Percentiles rank a stretch among this genome's conserved stretches.
Conservation (phyloP, 2,113 vertebrate genomes). For the Nyctereutes procyonoides region DNA sequence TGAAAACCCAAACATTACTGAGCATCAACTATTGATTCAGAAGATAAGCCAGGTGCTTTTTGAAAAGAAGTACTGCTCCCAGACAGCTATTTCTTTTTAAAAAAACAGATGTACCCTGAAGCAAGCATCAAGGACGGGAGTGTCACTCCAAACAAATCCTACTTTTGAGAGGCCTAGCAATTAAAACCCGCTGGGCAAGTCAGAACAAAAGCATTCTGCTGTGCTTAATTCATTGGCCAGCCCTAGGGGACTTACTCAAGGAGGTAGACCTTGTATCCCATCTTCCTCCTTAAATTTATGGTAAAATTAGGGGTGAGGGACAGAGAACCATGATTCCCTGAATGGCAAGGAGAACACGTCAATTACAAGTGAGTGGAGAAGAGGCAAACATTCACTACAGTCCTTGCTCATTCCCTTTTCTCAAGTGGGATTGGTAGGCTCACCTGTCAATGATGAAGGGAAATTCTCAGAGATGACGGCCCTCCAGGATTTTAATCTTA, state of each 20-base stretch:
- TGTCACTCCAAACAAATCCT: not conserved
- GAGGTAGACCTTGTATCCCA: not conserved
- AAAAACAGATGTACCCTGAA: not conserved
- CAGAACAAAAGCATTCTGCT: not conserved
- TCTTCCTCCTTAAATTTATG: not conserved
- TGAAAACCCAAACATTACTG: not conserved
- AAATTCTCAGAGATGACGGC: not conserved
- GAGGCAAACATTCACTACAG: not conserved
- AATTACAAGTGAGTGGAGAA: not conserved
- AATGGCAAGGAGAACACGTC: not conserved
- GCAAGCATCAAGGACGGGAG: not conserved
- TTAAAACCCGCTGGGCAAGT: not conserved
- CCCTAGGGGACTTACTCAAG: not conserved
- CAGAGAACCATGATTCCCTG: not conserved
- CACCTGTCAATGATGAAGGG: not conserved
- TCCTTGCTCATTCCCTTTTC: not conserved
- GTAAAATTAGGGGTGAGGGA: not conserved
- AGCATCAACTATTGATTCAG: not conserved
- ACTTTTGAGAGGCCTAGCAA: not conserved
- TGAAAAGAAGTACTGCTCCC: not conserved
- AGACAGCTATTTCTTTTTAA: not conserved
- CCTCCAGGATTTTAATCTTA: not conserved
- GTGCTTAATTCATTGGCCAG: not conserved
- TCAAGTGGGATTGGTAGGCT: not conserved
- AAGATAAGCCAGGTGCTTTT: slow-evolving; percentile 36